These are phyloP conservation scores for Mythimna lalbum DNA, from an alignment of 2,888 invertebrate species.

Conservation along the genomic window DNA sequence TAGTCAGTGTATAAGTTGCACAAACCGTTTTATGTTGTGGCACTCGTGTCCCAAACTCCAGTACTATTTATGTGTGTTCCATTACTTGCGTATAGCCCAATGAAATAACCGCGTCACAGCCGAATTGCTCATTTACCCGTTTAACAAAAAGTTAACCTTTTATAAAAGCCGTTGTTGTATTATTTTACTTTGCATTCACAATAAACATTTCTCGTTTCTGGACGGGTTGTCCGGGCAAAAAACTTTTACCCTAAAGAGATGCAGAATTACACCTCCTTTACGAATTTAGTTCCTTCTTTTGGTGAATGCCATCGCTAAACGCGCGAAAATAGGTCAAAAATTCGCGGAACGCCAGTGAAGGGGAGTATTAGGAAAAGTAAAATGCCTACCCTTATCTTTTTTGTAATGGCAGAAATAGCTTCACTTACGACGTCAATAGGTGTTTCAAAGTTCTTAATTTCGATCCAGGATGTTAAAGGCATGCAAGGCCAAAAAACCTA, in stretches of 20 bases:
- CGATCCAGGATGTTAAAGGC: neutral
- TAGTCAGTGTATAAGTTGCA: neutral
- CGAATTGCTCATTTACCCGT: slow-evolving; percentile 40
- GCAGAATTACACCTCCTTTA: slow-evolving; percentile 6
- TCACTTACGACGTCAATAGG: neutral
- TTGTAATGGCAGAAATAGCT: slow-evolving; percentile 29
- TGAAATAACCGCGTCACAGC: slow-evolving; percentile 50
- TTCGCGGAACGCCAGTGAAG: slow-evolving; percentile 31
- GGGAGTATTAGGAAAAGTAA: slow-evolving; percentile 36
- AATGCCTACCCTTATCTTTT: slow-evolving; percentile 33
- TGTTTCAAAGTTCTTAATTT: neutral
- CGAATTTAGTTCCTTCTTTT: slow-evolving; percentile 11
- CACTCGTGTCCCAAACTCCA: slow-evolving; percentile 14
- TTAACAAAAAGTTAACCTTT: slow-evolving; percentile 44
- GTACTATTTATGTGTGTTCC: slow-evolving; percentile 21
- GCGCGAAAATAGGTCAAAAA: slow-evolving; percentile 33
- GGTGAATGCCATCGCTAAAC: slow-evolving; percentile 9
- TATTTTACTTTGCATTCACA: slow-evolving; percentile 43
- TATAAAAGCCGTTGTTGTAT: slow-evolving; percentile 14
- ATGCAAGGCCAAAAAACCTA: neutral
- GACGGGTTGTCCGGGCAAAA: slow-evolving; percentile 19
- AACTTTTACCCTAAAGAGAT: slow-evolving; percentile 16
- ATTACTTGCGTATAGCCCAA: slow-evolving; percentile 20
- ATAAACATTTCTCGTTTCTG: slow-evolving; percentile 22
- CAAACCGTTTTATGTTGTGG: slow-evolving; percentile 3